These are phyloP conservation scores for Minunthozetes semirufus DNA, from an alignment of 2,888 invertebrate genomes.

Conservation along the genomic window DNA sequence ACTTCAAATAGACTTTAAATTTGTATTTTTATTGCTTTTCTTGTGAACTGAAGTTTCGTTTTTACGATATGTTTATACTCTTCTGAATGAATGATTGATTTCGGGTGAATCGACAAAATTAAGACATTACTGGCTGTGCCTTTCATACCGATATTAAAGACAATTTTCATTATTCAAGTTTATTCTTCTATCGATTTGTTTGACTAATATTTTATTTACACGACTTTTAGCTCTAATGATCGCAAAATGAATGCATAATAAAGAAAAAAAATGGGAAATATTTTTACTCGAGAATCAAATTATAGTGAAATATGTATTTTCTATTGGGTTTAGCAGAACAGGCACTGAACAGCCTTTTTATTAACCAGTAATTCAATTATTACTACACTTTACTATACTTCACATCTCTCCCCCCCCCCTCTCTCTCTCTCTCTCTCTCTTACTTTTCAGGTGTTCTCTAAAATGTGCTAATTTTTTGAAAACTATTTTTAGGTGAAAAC, in stretches of 20 bases:
- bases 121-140: neutral
- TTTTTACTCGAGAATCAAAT: neutral
- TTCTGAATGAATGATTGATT: slow-evolving; percentile 3
- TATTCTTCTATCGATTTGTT: slow-evolving; percentile 5
- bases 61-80: neutral
- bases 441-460: no score
- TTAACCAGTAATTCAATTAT: no score
- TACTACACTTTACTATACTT: no score
- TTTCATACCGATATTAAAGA: no score
- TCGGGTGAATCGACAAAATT: neutral
- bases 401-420: no score
- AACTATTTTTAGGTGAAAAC: no score
- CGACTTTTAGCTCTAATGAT: neutral
- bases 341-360: no score
- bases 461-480: no score
- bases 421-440: no score
- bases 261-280: neutral
- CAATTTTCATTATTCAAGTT: slow-evolving; percentile 4
- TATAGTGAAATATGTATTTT: neutral
- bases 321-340: no score
- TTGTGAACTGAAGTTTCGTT: neutral
- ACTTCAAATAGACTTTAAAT: no score
- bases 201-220: neutral
- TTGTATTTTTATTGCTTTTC: neutral
- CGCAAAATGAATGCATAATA: neutral